Percentiles rank a stretch among this genome's conserved stretches.
These are phyloP conservation scores for Crotophaga sulcirostris DNA, from an alignment of 2,113 vertebrate genomes.

Conservation along the genomic window DNA sequence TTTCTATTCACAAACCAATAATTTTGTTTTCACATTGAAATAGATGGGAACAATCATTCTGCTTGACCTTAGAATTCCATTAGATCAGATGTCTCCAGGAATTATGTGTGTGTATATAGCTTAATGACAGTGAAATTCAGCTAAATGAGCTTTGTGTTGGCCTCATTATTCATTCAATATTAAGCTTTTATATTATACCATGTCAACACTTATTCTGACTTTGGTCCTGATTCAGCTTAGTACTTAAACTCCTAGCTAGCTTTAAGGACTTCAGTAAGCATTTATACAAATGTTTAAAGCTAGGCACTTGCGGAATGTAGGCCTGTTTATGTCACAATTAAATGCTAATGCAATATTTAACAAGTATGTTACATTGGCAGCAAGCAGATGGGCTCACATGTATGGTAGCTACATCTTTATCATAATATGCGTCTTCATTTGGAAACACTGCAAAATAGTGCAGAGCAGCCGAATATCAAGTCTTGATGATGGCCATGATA, in stretches of 20 bases:
- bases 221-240: neutral
- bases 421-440: constrained; percentile 14
- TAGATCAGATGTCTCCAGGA: neutral
- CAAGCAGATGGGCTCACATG: neutral
- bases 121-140: constrained; percentile 1
- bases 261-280: neutral
- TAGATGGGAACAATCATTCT: neutral
- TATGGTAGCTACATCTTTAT: neutral
- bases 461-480: neutral
- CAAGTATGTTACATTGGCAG: neutral
- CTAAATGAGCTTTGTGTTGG: neutral
- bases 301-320: neutral
- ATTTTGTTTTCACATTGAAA: neutral
- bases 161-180: neutral
- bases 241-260: neutral
- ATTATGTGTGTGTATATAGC: neutral
- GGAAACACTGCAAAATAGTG: neutral
- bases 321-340: neutral
- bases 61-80: neutral
- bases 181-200: neutral
- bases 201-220: neutral
- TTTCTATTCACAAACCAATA: neutral
- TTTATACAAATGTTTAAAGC: neutral
- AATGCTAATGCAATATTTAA: neutral
- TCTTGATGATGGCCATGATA: neutral